A percentile compares a stretch with the other conserved stretches of the same genome.
These are phyloP conservation scores for Temnothorax longispinosus DNA, from an alignment of 1,140 invertebrate species.

Conservation along the genomic window DNA sequence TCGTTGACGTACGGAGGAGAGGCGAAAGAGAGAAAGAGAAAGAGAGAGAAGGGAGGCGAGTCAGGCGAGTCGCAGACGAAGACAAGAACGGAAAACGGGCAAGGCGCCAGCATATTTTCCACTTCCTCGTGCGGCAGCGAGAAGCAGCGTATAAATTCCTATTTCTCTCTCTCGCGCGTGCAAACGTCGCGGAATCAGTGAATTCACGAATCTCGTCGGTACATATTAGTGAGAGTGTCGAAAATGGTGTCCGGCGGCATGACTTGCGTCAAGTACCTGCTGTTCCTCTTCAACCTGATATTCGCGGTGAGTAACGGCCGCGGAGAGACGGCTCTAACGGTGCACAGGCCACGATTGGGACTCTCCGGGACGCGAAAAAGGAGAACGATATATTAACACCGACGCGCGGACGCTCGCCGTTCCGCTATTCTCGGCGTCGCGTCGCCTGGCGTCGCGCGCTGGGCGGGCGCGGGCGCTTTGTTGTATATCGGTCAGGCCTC, in stretches of 20 bases:
- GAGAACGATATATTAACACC: too few species aligned
- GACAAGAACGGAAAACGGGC: neutral
- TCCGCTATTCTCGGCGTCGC: slow-evolving; percentile 28
- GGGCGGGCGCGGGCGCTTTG: slow-evolving; percentile 7
- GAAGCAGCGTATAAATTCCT: neutral
- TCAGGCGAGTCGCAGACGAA: neutral
- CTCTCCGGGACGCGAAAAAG: neutral
- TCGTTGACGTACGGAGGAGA: slow-evolving; percentile 33
- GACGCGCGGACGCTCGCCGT: neutral
- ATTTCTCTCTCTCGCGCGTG: neutral
- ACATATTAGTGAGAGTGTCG: slow-evolving; percentile 45
- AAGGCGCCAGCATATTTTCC: neutral
- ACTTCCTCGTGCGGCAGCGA: neutral
- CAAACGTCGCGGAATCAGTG: slow-evolving; percentile 10
- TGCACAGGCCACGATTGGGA: neutral
- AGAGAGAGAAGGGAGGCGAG: neutral
- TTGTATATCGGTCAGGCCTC: slow-evolving; percentile 39
- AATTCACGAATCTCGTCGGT: neutral
- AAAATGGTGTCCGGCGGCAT: slow-evolving; percentile 91
- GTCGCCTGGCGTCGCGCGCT: neutral
- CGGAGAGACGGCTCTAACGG: neutral
- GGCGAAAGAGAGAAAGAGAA: neutral
- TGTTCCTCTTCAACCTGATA: slow-evolving; percentile 94
- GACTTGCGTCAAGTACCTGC: slow-evolving; percentile 93
- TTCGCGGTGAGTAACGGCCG: slow-evolving; percentile 91